Evolutionary conservation across 2,888 invertebrate genomes (phyloP), one percentile per base, ranked within the genome.

Genomic region (Mesorhabditis belari): DNA sequence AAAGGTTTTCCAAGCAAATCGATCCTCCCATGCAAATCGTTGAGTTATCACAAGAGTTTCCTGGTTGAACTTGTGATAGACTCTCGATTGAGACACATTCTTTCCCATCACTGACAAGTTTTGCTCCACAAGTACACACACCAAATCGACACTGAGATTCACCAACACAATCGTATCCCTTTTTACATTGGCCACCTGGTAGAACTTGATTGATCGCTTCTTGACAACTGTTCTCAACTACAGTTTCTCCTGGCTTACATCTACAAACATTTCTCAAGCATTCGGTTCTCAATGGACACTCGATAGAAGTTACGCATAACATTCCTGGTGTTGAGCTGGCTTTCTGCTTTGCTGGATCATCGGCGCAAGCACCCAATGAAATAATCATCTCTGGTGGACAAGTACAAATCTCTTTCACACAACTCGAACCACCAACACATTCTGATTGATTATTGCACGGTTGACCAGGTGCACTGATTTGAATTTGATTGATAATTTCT

Each of bases 211-310:
- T 69, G 44, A 74, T 71, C 5, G 77, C 74, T 29, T 64, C 58
- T 44, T 77, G 64, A 21, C 78, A 78, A 2, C 70, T 66, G 4
- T 66, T 69, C 26, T 70, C 71, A 1, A 74, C 72, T 19, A 78
- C 77, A 3, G 79, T 79, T 60, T 79, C 79, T 54, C 73, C 73
- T 55, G 63, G 60, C 25, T 65, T 67, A 60, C 80, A 80, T 0
- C 79, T 65, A 61, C 80, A 80, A 17, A 79, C 76, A 25, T 75
- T 76, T 24, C 75, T 69, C 5, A 74, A 44, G 56, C 80, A 80
- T 63, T 75, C 74, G 0, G 77, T 73, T 5, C 77, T 63, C 58
- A 66, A 75, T 1, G 71, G 71, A 49, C 80, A 80, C 55, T 79
- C 73, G 29, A 71, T 60, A 3, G 69, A 65, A 2, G 71, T 50